Base-by-base conservation (phyloP, 2,888 invertebrate species). In the Xanthorhoe designata region DNA sequence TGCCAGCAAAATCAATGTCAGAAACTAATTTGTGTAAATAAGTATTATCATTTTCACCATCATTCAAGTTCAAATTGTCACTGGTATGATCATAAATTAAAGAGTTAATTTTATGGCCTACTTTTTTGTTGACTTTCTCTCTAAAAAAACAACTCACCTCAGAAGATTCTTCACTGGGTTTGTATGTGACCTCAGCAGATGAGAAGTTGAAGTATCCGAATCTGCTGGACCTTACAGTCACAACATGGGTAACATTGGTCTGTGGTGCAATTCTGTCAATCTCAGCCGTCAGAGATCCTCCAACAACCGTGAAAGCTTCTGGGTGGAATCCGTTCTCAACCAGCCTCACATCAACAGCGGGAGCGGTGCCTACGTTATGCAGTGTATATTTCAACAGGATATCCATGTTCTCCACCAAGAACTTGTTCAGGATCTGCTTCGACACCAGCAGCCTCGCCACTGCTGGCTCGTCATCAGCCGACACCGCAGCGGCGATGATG, bases 201-300 rank as follows among this genome's bases (percentile, higher is more conserved):
- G 99, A 97, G 88, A 99, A 99, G 90, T 99, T 99, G 94, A 98
- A 99, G 87, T 98, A 98, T 35, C 99, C 99, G 83, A 95, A 97
- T 81, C 96, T 96, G 79, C 96, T 96, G 4, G 99, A 99, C 70
- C 97, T 94, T 10, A 99, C 96, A 7, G 99, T 97, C 18, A 98
- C 97, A 4, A 98, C 97, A 87, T 99, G 99, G 0, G 98, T 96
- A 2, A 98, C 97, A 91, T 99, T 99, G 13, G 97, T 96, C 80
- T 97, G 96, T 5, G 99, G 98, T 15, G 98, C 96, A 82, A 99
- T 97, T 77, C 98, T 95, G 79, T 98, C 98, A 79, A 99, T 96
- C 78, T 95, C 95, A 0, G 97, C 96, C 45, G 95, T 95, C 65
- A 98, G 92, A 86, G 97, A 96, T 54, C 99, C 99, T 70, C 98